phyloP scores from a whole-genome alignment of 2,888 invertebrate species.

The Stenodema calcarata region DNA sequence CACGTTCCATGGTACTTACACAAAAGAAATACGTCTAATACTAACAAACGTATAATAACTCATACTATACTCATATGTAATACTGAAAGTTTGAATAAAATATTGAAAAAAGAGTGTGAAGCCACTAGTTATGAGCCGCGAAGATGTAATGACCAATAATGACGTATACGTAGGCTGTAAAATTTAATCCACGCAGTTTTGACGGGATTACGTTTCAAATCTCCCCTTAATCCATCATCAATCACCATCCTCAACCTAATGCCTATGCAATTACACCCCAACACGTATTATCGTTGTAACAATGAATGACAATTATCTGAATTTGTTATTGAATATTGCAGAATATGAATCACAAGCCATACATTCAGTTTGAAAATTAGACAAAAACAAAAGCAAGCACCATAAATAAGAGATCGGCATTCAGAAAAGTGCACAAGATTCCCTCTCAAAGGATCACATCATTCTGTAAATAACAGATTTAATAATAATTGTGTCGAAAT shows the following conservation, averaged over 20 bases:
- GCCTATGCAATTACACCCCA: not conserved
- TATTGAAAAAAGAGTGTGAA: no score
- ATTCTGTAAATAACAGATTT: slow-evolving; percentile 13
- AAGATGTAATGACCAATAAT: not conserved
- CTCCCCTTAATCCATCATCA: not conserved
- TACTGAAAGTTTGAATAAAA: no score
- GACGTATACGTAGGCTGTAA: not conserved
- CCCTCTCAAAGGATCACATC: not conserved
- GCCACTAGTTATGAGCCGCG: no score
- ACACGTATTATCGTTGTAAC: not conserved
- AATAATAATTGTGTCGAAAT: slow-evolving; percentile 33
- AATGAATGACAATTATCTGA: not conserved
- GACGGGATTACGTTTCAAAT: not conserved
- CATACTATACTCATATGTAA: no score
- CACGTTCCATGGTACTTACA: no score
- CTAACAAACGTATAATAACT: no score
- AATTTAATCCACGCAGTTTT: not conserved
- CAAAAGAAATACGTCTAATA: no score
- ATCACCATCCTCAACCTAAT: not conserved
- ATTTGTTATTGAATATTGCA: slow-evolving; percentile 30
- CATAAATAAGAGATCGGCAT: not conserved
- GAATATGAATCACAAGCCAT: slow-evolving; percentile 22
- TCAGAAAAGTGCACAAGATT: not conserved
- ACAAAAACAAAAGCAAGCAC: not conserved
- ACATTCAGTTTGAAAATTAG: slow-evolving; percentile 31